Evolutionary conservation across 2,888 invertebrate genomes (phyloP).

Genomic region (Cyclophora albipunctata): DNA sequence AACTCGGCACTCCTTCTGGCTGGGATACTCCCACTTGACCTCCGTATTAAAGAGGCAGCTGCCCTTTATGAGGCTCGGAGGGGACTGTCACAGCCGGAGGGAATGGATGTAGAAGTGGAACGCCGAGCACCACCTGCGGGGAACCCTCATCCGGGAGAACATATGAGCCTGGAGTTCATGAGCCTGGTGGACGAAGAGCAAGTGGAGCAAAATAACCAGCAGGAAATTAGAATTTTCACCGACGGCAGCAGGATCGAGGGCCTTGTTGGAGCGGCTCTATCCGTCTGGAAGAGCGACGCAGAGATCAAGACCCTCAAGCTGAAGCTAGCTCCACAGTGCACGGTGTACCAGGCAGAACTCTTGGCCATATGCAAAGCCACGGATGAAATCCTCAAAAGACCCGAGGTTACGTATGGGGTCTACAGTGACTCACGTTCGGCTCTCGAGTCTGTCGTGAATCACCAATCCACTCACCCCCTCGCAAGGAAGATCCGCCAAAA

Average conservation of each 20-base stretch:
- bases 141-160: slow-evolving; percentile 8
- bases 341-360: slow-evolving; percentile 18
- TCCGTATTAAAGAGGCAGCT: slow-evolving; percentile 12
- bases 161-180: too few relatives aligned
- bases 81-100: too few relatives aligned
- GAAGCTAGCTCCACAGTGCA: neutral
- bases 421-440: slow-evolving; percentile 10
- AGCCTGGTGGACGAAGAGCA: too few relatives aligned
- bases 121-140: neutral
- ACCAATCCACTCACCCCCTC: slow-evolving; percentile 5
- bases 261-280: too few relatives aligned
- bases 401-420: neutral
- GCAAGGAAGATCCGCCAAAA: slow-evolving; percentile 1
- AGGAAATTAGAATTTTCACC: slow-evolving; percentile 1
- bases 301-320: slow-evolving; percentile 1
- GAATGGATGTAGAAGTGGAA: slow-evolving; percentile 14
- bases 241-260: too few relatives aligned
- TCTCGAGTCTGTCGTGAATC: slow-evolving; percentile 2
- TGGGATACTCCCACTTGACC: slow-evolving; percentile 17
- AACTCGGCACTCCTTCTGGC: slow-evolving; percentile 12
- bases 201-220: too few relatives aligned
- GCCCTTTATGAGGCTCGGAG: slow-evolving; percentile 7
- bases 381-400: neutral
- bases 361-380: slow-evolving; percentile 8
- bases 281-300: slow-evolving; percentile 7